Evolutionary conservation across 1,140 invertebrate genomes (phyloP).

Genomic region (Trichonephila inaurata): DNA sequence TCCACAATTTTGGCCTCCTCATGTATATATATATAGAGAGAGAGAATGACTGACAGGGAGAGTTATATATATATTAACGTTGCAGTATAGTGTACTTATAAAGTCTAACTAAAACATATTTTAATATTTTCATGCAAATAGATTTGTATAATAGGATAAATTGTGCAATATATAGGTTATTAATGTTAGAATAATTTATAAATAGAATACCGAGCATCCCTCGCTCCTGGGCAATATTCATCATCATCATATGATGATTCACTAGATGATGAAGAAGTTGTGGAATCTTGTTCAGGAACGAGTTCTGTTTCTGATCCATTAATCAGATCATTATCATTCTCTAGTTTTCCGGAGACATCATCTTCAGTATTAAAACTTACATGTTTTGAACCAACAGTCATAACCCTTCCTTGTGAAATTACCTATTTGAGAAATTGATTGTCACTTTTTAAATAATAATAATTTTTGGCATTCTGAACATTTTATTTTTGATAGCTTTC

Average conservation of each 20-base stretch:
- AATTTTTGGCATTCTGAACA: too few species aligned
- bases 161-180: too few species aligned
- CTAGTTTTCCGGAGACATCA: conserved; percentile 15
- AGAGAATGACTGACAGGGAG: too few species aligned
- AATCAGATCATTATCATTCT: conserved; percentile 7
- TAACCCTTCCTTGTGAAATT: conserved; percentile 12
- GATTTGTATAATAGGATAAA: too few species aligned
- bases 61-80: too few species aligned
- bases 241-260: not conserved
- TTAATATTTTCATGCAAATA: too few species aligned
- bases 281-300: not conserved
- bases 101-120: too few species aligned
- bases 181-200: not conserved
- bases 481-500: too few species aligned
- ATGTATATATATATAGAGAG: too few species aligned
- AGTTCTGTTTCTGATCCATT: conserved; percentile 55
- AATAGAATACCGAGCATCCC: conserved; percentile 33
- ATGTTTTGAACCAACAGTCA: not conserved
- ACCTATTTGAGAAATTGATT: not conserved
- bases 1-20: too few species aligned
- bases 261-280: not conserved
- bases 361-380: conserved; percentile 10
- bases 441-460: not conserved
- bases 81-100: too few species aligned
- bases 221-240: conserved; percentile 14